Conservation (phyloP, 2,797 vertebrate species). For the Leptatherina wallacei region DNA sequence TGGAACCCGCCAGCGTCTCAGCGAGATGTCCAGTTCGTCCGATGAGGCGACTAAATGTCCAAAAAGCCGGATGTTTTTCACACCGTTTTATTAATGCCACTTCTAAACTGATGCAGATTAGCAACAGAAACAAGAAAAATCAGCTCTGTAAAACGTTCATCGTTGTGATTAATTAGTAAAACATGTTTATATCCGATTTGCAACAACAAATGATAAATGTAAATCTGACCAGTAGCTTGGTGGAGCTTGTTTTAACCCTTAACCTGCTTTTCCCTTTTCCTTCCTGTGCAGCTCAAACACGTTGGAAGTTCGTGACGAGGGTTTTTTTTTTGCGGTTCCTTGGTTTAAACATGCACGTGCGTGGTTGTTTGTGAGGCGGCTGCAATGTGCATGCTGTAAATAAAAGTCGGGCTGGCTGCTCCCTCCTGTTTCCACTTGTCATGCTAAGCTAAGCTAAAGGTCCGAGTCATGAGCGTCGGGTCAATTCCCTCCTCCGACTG, state of each 20-base stretch:
- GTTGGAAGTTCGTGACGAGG: too few species aligned
- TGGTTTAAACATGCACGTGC: accelerated
- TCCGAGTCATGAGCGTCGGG: background rate
- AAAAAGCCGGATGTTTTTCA: too few species aligned
- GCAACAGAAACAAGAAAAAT: background rate
- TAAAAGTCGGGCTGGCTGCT: too few species aligned
- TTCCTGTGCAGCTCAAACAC: background rate
- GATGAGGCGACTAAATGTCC: too few species aligned
- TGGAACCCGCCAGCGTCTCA: constrained; percentile 22
- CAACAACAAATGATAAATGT: too few species aligned
- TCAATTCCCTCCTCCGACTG: background rate
- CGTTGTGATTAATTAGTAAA: background rate
- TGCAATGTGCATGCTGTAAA: too few species aligned
- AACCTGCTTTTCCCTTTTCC: too few species aligned
- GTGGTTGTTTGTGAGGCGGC: background rate
- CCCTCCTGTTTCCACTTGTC: background rate
- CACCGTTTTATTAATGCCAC: constrained; percentile 23
- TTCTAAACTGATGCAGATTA: constrained; percentile 3
- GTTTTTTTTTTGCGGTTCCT: too few species aligned
- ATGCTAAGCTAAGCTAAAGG: constrained; percentile 8
- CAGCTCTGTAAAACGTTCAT: constrained; percentile 17
- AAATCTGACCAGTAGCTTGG: too few species aligned
- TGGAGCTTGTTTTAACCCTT: background rate
- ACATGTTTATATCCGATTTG: background rate
- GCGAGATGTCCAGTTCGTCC: background rate